phyloP scores from a whole-genome alignment of 2,888 invertebrate genomes.

The Labia minor region DNA sequence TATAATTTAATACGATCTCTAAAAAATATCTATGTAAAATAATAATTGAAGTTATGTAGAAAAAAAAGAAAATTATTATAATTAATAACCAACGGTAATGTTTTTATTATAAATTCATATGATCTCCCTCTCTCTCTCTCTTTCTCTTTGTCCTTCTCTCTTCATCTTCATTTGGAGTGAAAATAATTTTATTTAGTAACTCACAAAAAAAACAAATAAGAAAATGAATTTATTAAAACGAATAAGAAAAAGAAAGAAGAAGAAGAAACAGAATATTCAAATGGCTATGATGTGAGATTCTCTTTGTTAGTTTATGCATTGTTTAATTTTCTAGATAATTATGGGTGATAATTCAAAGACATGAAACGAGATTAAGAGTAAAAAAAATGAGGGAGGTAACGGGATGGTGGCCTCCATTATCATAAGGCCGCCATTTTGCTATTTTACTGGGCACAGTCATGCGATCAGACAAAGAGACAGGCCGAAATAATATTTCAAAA shows the following conservation, averaged over 20 bases:
- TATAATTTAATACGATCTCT: no score
- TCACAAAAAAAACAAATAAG: not conserved
- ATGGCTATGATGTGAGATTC: not conserved
- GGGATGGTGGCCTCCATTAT: not conserved
- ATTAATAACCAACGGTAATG: no score
- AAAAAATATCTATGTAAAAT: no score
- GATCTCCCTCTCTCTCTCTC: no score
- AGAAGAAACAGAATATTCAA: no score
- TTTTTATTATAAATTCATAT: no score
- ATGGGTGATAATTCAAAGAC: not conserved
- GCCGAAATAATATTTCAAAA: no score
- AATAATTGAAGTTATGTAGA: no score
- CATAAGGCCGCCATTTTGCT: not conserved
- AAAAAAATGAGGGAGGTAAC: not conserved
- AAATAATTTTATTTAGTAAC: not conserved
- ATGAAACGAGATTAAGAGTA: not conserved
- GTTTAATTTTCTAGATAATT: slow-evolving; percentile 1
- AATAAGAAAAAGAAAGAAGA: no score
- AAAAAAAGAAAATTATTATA: no score
- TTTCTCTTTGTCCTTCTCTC: no score
- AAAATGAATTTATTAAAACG: not conserved
- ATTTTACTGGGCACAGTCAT: not conserved
- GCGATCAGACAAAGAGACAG: no score
- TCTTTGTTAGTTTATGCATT: not conserved
- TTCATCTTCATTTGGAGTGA: not conserved